Percentiles rank a stretch among this genome's conserved stretches.
Conservation (phyloP, 2,797 vertebrate genomes). For the Hyperoplus lanceolatus region DNA sequence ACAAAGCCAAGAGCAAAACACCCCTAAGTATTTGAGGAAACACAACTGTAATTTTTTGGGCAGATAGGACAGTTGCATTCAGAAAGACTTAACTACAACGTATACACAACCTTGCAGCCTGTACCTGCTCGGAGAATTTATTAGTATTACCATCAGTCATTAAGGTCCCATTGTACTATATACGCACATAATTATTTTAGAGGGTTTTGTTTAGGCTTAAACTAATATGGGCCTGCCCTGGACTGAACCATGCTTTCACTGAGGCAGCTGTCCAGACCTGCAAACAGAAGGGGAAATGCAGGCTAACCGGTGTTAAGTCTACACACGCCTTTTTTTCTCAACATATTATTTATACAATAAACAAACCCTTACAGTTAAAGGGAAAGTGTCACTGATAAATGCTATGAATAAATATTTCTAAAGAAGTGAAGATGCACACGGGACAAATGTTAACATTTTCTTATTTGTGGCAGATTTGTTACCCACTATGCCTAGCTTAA, state of each 20-base stretch:
- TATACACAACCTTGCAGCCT: not conserved
- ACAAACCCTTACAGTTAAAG: conserved; percentile 20
- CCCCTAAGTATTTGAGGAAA: conserved; percentile 6
- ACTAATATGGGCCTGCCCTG: not conserved
- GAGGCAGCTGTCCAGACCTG: conserved; percentile 52
- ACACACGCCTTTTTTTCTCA: conserved; percentile 10
- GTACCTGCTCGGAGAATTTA: conserved; percentile 2
- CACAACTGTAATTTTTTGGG: conserved; percentile 4
- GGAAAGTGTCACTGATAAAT: not conserved
- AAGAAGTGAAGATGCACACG: not conserved
- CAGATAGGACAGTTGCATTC: not conserved
- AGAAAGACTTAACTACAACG: conserved; percentile 4
- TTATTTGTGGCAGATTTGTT: not conserved
- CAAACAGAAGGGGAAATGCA: conserved; percentile 26
- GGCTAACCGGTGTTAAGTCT: not conserved
- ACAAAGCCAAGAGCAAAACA: not conserved
- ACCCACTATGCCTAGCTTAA: not conserved
- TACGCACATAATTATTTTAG: conserved; percentile 20
- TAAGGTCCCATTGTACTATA: conserved; percentile 29
- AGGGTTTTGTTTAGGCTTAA: conserved; percentile 43
- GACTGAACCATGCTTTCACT: conserved; percentile 28
- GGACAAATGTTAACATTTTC: not conserved
- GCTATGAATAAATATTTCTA: not conserved
- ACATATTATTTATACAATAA: conserved; percentile 36
- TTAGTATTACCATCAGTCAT: conserved; percentile 13